These are phyloP conservation scores for Esox niger DNA, from an alignment of 2,113 vertebrate species.

Conservation along the genomic window DNA sequence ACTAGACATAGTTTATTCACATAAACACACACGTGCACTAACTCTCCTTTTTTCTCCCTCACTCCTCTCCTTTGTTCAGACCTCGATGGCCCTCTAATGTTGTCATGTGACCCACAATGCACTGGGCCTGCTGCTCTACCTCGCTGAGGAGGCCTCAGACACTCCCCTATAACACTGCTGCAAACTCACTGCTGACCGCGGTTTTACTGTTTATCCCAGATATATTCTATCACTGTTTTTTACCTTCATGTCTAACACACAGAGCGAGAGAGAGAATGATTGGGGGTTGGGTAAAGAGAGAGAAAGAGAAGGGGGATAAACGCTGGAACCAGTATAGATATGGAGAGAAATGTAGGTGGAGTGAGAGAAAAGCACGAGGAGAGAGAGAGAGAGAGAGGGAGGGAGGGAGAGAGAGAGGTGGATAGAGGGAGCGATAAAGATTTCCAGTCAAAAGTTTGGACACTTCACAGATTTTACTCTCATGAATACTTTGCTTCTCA, in stretches of 20 bases:
- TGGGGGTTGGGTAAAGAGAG: not conserved
- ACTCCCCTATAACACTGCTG: not conserved
- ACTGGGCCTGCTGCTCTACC: too few relatives aligned
- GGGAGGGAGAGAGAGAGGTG: not conserved
- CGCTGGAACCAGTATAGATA: too few relatives aligned
- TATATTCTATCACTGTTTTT: too few relatives aligned
- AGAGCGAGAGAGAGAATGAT: not conserved
- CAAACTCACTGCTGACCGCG: not conserved
- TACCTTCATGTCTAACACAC: too few relatives aligned
- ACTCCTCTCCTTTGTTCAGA: too few relatives aligned
- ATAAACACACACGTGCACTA: not conserved
- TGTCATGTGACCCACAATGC: too few relatives aligned
- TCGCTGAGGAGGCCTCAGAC: not conserved
- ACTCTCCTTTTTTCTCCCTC: not conserved
- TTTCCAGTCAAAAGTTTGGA: too few relatives aligned
- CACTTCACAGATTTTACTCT: too few relatives aligned
- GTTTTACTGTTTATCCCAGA: too few relatives aligned
- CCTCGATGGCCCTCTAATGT: too few relatives aligned
- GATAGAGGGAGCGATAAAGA: conserved; percentile 1
- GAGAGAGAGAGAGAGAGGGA: not conserved
- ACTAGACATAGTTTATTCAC: too few relatives aligned
- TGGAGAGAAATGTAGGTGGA: not conserved
- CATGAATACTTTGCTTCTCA: too few relatives aligned
- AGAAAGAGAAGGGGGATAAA: not conserved
- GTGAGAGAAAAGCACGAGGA: not conserved